phyloP scores from a whole-genome alignment of 2,888 invertebrate species.

The Sylvicola fuscatus region DNA sequence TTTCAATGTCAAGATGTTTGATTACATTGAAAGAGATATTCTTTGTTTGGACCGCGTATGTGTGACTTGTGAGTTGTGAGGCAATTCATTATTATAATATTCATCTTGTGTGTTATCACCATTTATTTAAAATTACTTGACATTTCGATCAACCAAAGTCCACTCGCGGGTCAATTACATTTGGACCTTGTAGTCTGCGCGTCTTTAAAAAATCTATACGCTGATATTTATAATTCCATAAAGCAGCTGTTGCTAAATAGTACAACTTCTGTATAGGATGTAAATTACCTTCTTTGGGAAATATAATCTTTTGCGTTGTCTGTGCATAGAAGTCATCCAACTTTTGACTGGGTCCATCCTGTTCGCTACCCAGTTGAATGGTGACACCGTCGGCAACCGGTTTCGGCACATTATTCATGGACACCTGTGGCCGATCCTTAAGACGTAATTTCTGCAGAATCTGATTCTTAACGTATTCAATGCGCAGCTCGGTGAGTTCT shows the following conservation, averaged over 20 bases:
- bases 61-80: no score
- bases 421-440: slow-evolving; percentile 41
- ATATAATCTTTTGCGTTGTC: slow-evolving; percentile 65
- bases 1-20: no score
- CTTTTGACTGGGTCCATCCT: slow-evolving; percentile 33
- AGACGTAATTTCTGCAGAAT: slow-evolving; percentile 60
- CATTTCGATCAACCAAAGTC: no score
- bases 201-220: no score
- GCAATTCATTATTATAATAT: no score
- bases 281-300: slow-evolving; percentile 63
- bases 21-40: no score
- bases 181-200: no score
- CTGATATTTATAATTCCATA: no score
- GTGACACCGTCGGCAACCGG: slow-evolving; percentile 57
- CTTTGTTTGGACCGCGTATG: no score
- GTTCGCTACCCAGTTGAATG: slow-evolving; percentile 27
- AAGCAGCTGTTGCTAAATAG: background rate
- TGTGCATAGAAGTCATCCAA: slow-evolving; percentile 65
- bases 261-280: slow-evolving; percentile 11
- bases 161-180: no score
- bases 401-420: slow-evolving; percentile 43
- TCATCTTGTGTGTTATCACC: no score
- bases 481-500: slow-evolving; percentile 44
- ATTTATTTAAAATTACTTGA: no score
- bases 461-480: slow-evolving; percentile 68